Conservation (phyloP, 1,140 invertebrate genomes). For the Dolichoris vasculosae region DNA sequence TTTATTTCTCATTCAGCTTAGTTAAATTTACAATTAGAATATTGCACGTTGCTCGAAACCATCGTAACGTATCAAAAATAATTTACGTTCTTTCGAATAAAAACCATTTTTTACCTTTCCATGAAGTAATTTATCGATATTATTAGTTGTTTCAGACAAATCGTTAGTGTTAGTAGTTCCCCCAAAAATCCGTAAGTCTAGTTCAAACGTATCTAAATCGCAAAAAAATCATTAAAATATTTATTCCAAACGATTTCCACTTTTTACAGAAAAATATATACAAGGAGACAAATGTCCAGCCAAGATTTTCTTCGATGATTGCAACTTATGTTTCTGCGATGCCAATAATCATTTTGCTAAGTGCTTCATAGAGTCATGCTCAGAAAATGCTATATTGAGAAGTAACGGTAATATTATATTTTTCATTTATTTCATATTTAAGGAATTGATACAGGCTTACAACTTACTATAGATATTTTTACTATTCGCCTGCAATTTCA, state of each 20-base stretch:
- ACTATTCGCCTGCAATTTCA: not conserved
- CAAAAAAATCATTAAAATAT: not conserved
- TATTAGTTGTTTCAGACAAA: not conserved
- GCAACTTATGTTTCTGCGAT: not conserved
- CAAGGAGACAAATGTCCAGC: slow-evolving; percentile 1
- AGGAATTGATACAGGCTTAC: not conserved
- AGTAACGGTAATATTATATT: not conserved
- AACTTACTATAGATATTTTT: not conserved
- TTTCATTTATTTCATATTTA: not conserved
- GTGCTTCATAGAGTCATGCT: not conserved
- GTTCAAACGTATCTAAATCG: not conserved
- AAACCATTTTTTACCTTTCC: too few species aligned
- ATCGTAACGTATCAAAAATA: too few species aligned
- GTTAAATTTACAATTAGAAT: too few species aligned
- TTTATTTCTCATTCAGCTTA: too few species aligned
- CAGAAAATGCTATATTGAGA: not conserved
- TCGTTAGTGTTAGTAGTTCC: not conserved
- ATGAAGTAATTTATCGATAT: too few species aligned
- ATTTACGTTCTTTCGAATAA: too few species aligned
- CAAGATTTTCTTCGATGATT: too few species aligned
- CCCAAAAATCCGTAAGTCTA: too few species aligned
- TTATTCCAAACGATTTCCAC: not conserved
- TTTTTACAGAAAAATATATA: not conserved
- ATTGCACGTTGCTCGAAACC: too few species aligned
- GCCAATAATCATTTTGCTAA: not conserved